Evolutionary conservation across 2,797 vertebrate species (phyloP).

Genomic region (Trachops cirrhosus): DNA sequence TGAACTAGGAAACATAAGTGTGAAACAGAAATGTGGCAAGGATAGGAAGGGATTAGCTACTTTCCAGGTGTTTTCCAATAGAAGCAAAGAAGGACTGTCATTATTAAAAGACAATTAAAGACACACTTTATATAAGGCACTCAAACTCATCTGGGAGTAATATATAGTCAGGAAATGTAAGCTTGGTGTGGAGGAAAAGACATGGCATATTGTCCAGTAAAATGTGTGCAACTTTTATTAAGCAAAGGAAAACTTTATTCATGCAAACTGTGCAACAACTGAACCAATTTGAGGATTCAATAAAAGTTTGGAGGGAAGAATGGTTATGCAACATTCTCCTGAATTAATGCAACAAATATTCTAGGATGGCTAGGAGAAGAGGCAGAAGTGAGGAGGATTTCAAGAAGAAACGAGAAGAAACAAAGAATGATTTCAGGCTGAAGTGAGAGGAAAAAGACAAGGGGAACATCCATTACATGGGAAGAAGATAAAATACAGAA

Average conservation of each 20-base stretch:
- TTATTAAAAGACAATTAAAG: conserved; percentile 37
- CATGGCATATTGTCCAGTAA: not conserved
- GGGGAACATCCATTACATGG: not conserved
- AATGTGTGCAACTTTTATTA: not conserved
- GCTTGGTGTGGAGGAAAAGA: not conserved
- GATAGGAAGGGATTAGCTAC: not conserved
- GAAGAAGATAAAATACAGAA: accelerated
- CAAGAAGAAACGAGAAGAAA: not conserved
- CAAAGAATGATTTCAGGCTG: not conserved
- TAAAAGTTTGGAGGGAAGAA: not conserved
- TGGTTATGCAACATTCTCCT: not conserved
- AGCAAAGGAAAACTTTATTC: not conserved
- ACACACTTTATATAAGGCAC: not conserved
- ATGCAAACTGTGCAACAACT: not conserved
- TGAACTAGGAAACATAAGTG: not conserved
- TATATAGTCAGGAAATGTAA: not conserved
- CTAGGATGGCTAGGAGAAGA: not conserved
- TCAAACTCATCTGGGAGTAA: conserved; percentile 17
- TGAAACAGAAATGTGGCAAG: not conserved
- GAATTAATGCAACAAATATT: not conserved
- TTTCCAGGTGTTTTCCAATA: conserved; percentile 38
- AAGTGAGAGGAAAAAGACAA: not conserved
- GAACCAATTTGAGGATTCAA: not conserved
- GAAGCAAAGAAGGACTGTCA: conserved; percentile 45
- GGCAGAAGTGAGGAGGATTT: accelerated